phyloP scores from a whole-genome alignment of 2,888 invertebrate species.

The Bursaphelenchus okinawaensis region DNA sequence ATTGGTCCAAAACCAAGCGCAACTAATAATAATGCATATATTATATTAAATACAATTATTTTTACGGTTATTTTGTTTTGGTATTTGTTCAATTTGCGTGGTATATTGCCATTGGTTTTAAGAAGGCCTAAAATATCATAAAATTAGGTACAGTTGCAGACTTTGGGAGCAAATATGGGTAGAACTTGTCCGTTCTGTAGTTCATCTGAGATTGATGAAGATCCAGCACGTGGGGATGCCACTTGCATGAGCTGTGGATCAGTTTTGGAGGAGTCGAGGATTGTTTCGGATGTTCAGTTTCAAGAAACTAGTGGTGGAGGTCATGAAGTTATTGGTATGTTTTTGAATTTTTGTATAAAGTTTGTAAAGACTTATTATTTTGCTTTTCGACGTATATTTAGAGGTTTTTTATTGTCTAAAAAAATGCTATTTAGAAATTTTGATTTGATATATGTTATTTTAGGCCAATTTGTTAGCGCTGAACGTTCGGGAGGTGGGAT shows the following conservation, averaged over 20 bases:
- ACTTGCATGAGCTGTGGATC: constrained; percentile 93
- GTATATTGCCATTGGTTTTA: too few relatives aligned
- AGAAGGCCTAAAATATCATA: too few relatives aligned
- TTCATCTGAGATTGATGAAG: constrained; percentile 80
- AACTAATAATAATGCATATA: too few relatives aligned
- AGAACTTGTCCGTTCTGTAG: constrained; percentile 60
- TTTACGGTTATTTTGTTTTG: too few relatives aligned
- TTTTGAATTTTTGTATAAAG: constrained; percentile 5
- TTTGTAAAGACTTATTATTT: constrained; percentile 16
- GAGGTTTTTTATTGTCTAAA: too few relatives aligned
- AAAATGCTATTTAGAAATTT: neutral
- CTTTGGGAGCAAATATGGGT: constrained; percentile 19
- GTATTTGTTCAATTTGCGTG: too few relatives aligned
- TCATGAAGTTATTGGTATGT: constrained; percentile 65
- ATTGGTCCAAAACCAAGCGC: too few relatives aligned
- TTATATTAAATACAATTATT: too few relatives aligned
- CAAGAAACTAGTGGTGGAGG: constrained; percentile 69
- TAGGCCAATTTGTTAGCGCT: constrained; percentile 37
- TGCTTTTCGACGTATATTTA: too few relatives aligned
- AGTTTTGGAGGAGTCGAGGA: constrained; percentile 89
- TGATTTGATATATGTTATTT: constrained; percentile 9
- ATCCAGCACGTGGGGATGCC: constrained; percentile 85
- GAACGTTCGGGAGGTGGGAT: constrained; percentile 16
- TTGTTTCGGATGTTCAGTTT: constrained; percentile 92
- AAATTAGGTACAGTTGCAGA: too few relatives aligned